Base-by-base conservation (phyloP, 2,113 vertebrate genomes). In the Casuarius casuarius region DNA sequence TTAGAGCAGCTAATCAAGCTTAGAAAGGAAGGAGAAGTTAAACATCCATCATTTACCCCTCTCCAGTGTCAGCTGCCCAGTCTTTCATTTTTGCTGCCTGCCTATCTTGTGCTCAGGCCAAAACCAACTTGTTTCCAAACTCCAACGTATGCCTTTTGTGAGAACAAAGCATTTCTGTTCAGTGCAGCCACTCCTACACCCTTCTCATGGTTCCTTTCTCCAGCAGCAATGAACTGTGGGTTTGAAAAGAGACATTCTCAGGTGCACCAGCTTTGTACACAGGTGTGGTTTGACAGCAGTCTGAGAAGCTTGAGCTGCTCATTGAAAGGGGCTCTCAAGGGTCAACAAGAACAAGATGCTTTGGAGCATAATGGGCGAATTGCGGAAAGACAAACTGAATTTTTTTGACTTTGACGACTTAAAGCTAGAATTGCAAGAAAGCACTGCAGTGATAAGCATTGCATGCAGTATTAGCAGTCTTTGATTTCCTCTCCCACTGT, bases 121-220 rank as follows among this genome's bases (percentile, higher is more conserved):
- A 95, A 97, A 91, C 35, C 74, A 97, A 83, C 96, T 92, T 89
- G 58, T 87, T 94, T 67, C 74, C 31, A 40, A 82, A 63, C 58
- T 83, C 67, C 84, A 62, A 46, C 18, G 0, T n/a, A 2, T 8
- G 52, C 29, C 71, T 48, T 33, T 28, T 78, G 62, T n/a, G 62
- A 82, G 87, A 92, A 94, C 92, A 96, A 97, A 96, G 49, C 67
- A 2, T 21, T 15, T 63, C 68, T 95, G 70, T 87, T 89, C 33
- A 61, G 62, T 8, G 26, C 66, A 78, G 90, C 76, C 25, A 1
- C 28, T 73, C 40, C 33, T 56, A 63, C 35, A 63, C 83, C 58
- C 23, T 59, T 17, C 21, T 42, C 0, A 0, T 17, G 38, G 29
- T 22, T 26, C 35, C 21, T 29, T 28, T 49, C 33, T 19, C 79